Conservation (phyloP, 1,140 invertebrate species). For the Diachasma alloeum region DNA sequence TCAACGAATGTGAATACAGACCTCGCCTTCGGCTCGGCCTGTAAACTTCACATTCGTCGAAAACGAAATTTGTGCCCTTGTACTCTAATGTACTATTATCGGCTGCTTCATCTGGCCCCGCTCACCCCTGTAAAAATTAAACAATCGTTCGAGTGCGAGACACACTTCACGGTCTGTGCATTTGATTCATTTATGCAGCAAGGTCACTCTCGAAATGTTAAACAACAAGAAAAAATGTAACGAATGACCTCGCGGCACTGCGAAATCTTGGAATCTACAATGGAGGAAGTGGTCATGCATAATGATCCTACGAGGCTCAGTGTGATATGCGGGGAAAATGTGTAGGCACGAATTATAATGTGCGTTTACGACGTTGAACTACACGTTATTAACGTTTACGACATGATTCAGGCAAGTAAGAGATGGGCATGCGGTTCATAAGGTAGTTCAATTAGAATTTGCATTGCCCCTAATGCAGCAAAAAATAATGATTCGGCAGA, state of each 20-base stretch:
- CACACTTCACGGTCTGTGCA: not conserved
- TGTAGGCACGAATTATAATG: not conserved
- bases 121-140: too few relatives aligned
- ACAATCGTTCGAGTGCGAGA: conserved; percentile 19
- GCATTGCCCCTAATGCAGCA: too few relatives aligned
- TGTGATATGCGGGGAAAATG: not conserved
- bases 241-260: conserved; percentile 7
- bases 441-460: not conserved
- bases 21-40: too few relatives aligned
- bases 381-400: not conserved
- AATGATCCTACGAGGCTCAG: not conserved
- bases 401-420: not conserved
- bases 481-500: too few relatives aligned
- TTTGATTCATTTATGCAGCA: conserved; percentile 3
- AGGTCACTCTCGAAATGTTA: not conserved
- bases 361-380: not conserved
- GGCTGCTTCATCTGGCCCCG: too few relatives aligned
- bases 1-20: too few relatives aligned
- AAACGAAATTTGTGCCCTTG: too few relatives aligned
- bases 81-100: too few relatives aligned
- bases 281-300: conserved; percentile 1
- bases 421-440: not conserved
- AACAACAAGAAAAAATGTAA: not conserved
- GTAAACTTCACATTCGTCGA: too few relatives aligned
- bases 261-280: conserved; percentile 24